These are phyloP conservation scores for Brachionus rubens DNA, from an alignment of 1,140 invertebrate genomes.

Conservation along the genomic window DNA sequence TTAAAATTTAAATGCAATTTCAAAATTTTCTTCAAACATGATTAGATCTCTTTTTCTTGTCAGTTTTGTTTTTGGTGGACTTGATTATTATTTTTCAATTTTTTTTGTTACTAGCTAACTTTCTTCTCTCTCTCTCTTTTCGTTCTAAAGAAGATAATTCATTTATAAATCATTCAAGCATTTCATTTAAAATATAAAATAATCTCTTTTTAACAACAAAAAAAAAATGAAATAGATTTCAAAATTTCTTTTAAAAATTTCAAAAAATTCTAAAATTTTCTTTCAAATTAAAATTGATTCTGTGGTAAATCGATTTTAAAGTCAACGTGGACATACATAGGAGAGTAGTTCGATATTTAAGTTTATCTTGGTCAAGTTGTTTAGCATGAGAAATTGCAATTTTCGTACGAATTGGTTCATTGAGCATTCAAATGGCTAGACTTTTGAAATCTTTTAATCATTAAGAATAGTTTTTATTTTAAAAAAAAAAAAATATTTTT, in stretches of 20 bases:
- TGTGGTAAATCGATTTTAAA: too few species aligned
- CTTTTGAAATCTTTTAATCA: conserved; percentile 42
- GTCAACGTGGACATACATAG: too few species aligned
- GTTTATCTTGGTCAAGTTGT: conserved; percentile 7
- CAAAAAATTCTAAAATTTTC: not conserved
- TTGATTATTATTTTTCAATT: conserved; percentile 41
- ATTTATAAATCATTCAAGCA: conserved; percentile 35
- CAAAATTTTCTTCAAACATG: conserved; percentile 37
- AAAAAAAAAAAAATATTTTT: too few species aligned
- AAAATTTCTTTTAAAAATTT: conserved; percentile 28
- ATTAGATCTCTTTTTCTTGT: conserved; percentile 43
- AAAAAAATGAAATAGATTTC: conserved; percentile 21
- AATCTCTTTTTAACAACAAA: conserved; percentile 28
- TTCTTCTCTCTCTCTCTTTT: conserved; percentile 27
- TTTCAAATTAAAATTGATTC: too few species aligned
- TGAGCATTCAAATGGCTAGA: conserved; percentile 37
- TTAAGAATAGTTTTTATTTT: not conserved
- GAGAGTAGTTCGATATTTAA: not conserved
- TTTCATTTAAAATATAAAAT: conserved; percentile 43
- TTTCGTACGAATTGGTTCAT: conserved; percentile 7
- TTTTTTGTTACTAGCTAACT: conserved; percentile 6
- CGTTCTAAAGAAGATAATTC: conserved; percentile 35
- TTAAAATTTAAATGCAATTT: conserved; percentile 18
- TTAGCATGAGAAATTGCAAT: conserved; percentile 13
- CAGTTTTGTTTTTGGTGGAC: conserved; percentile 42